These are phyloP conservation scores for Gambusia yucatana DNA, from an alignment of 2,797 vertebrate genomes.

Conservation along the genomic window DNA sequence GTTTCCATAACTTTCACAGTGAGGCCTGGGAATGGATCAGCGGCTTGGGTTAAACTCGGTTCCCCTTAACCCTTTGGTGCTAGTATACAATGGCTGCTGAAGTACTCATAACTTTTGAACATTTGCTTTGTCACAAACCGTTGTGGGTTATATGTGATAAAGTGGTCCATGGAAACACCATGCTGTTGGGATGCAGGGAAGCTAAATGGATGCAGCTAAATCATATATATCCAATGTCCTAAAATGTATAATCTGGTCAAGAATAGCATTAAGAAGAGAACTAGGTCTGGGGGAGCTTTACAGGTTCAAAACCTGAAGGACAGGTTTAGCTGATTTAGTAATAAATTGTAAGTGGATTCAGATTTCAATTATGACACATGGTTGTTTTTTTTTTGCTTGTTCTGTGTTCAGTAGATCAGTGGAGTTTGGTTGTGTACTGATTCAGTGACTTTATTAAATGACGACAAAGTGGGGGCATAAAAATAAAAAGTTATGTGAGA, in stretches of 20 bases:
- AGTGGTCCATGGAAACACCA: not conserved
- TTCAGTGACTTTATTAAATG: not conserved
- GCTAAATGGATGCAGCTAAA: not conserved
- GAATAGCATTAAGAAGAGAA: not conserved
- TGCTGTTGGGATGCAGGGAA: not conserved
- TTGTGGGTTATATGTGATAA: not conserved
- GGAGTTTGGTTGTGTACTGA: not conserved
- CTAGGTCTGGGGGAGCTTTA: not conserved
- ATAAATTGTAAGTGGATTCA: not conserved
- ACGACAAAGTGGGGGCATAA: not conserved
- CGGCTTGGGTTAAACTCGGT: not conserved
- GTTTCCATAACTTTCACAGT: slow-evolving; percentile 49
- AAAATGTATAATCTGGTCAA: not conserved
- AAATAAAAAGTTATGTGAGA: not conserved
- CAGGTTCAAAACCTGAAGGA: not conserved
- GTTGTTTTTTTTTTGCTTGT: not conserved
- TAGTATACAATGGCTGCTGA: not conserved
- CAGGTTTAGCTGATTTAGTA: not conserved
- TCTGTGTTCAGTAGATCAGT: not conserved
- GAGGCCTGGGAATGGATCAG: slow-evolving; percentile 29
- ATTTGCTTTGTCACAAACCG: not conserved
- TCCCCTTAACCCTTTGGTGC: not conserved
- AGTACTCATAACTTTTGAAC: not conserved
- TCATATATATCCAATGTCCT: not conserved
- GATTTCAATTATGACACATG: not conserved